Evolutionary conservation across 2,888 invertebrate species (phyloP).

Genomic region (Selenia dentaria): DNA sequence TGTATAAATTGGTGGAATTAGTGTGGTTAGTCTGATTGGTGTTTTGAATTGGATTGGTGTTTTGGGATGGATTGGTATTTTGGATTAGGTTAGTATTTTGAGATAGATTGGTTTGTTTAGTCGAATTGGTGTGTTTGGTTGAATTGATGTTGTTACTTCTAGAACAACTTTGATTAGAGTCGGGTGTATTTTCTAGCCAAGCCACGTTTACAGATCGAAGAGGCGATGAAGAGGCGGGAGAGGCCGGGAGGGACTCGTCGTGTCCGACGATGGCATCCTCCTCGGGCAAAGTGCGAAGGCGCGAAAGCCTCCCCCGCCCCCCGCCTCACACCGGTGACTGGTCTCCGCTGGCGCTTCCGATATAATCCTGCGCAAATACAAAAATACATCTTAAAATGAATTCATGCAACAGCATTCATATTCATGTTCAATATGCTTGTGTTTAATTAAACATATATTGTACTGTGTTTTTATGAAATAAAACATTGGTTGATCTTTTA

Average conservation of each 20-base stretch:
- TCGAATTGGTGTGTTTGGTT: no score
- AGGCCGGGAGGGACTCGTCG: conserved; percentile 52
- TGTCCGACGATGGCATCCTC: conserved; percentile 57
- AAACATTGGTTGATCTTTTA: no score
- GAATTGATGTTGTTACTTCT: not conserved
- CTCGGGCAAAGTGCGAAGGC: conserved; percentile 75
- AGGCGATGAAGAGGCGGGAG: conserved; percentile 56
- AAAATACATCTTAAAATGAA: no score
- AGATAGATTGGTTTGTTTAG: no score
- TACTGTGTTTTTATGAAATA: no score
- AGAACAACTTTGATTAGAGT: not conserved
- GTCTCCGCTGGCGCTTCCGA: conserved; percentile 76
- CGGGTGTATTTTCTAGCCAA: conserved; percentile 18
- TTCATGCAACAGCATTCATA: no score
- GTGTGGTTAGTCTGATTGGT: not conserved
- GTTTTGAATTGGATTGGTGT: no score
- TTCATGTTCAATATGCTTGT: no score
- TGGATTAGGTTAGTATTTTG: no score
- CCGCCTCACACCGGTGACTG: conserved; percentile 80
- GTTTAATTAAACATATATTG: no score
- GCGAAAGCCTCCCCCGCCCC: conserved; percentile 79
- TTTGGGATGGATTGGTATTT: no score
- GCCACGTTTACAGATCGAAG: conserved; percentile 31
- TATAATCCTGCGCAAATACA: conserved; percentile 77
- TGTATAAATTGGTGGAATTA: not conserved